Conservation (phyloP, 2,797 vertebrate species). For the Basileuterus tristriatus region DNA sequence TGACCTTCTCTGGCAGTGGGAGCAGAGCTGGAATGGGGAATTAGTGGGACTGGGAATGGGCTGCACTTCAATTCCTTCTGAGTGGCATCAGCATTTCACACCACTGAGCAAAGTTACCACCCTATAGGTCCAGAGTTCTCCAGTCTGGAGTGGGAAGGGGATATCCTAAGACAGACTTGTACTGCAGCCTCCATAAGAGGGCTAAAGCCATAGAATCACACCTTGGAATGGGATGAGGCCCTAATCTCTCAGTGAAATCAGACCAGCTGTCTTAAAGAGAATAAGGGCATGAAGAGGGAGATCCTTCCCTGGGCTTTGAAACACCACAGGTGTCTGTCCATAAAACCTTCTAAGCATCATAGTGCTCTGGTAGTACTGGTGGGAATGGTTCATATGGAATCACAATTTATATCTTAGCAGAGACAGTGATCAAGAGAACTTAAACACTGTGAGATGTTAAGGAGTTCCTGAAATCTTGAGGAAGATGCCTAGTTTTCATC, state of each 20-base stretch:
- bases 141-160: background rate
- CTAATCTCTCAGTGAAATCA: background rate
- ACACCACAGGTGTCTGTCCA: fast-evolving
- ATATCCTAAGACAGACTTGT: too few species aligned
- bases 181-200: background rate
- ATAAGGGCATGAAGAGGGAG: background rate
- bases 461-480: background rate
- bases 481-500: background rate
- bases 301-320: background rate
- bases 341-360: fast-evolving
- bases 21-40: background rate
- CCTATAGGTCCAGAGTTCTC: fast-evolving
- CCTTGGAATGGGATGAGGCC: background rate
- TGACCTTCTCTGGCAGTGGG: background rate
- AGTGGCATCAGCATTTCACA: background rate
- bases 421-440: background rate
- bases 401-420: background rate
- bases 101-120: background rate
- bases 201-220: background rate
- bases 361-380: background rate
- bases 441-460: background rate
- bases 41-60: background rate
- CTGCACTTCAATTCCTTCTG: background rate
- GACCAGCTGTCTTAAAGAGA: background rate
- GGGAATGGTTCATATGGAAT: background rate